Conservation (phyloP, 2,113 vertebrate species). For the Camelus bactrianus region DNA sequence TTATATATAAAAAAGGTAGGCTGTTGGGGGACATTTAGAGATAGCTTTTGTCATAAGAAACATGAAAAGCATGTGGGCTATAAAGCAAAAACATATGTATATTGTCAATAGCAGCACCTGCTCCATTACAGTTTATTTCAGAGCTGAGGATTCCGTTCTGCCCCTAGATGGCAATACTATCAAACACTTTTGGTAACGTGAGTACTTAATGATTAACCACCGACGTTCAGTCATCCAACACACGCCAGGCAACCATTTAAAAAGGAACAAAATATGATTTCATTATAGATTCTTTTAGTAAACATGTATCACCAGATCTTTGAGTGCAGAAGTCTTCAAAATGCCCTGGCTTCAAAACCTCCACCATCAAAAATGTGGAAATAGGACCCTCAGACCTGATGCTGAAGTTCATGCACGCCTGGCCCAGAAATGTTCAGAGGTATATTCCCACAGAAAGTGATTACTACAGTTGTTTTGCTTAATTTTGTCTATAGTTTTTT, state of each 20-base stretch:
- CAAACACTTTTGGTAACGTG: slow-evolving; percentile 91
- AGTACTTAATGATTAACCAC: slow-evolving; percentile 91
- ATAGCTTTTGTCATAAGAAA: slow-evolving; percentile 91
- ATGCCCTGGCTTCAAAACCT: slow-evolving; percentile 80
- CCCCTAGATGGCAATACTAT: slow-evolving; percentile 97
- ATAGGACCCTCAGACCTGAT: slow-evolving; percentile 78
- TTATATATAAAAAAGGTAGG: slow-evolving; percentile 88
- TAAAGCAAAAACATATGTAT: slow-evolving; percentile 95
- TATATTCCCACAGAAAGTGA: slow-evolving; percentile 78
- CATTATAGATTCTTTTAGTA: slow-evolving; percentile 94
- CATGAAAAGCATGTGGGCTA: slow-evolving; percentile 92
- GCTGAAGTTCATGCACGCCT: slow-evolving; percentile 72
- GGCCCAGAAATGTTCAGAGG: slow-evolving; percentile 81
- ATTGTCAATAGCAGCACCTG: slow-evolving; percentile 94
- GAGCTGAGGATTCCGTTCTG: slow-evolving; percentile 88
- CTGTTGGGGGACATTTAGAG: slow-evolving; percentile 88
- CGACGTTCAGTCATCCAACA: slow-evolving; percentile 87
- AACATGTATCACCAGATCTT: slow-evolving; percentile 92
- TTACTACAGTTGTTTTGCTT: slow-evolving; percentile 80
- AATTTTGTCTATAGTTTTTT: slow-evolving; percentile 61
- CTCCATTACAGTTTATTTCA: slow-evolving; percentile 92
- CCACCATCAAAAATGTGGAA: slow-evolving; percentile 68
- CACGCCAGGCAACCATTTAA: slow-evolving; percentile 92
- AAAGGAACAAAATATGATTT: slow-evolving; percentile 94
- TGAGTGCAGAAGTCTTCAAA: slow-evolving; percentile 89